These are phyloP conservation scores for Meteorus sp. DNA, from an alignment of 1,140 invertebrate species.

Conservation along the genomic window DNA sequence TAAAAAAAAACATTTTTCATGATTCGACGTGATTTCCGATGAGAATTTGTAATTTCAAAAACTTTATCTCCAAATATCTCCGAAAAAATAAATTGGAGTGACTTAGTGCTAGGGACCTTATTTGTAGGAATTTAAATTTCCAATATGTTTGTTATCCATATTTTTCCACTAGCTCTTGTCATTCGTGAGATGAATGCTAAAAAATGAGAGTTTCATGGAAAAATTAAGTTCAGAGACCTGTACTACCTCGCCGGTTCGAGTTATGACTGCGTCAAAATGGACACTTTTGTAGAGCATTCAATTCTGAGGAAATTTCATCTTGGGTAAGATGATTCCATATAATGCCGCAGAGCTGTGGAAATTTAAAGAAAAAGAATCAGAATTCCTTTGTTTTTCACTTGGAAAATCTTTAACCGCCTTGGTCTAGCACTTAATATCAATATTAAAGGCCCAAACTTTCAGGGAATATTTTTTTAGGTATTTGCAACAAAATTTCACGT, in stretches of 20 bases:
- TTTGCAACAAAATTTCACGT: constrained; percentile 1
- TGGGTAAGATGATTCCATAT: neutral
- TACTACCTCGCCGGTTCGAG: constrained; percentile 12
- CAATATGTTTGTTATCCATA: constrained; percentile 1
- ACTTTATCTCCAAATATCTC: neutral
- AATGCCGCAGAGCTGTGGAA: constrained; percentile 8
- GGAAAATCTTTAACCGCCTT: constrained; percentile 1
- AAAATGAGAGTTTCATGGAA: constrained; percentile 13
- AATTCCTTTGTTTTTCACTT: constrained; percentile 4
- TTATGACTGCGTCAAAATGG: neutral
- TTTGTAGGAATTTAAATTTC: constrained; percentile 6
- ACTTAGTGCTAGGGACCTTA: neutral
- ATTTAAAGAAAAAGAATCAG: constrained; percentile 10
- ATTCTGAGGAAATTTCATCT: constrained; percentile 7
- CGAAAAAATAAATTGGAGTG: neutral
- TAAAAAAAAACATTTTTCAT: neutral
- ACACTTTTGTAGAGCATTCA: constrained; percentile 19
- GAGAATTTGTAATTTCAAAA: neutral
- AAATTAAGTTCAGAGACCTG: constrained; percentile 7
- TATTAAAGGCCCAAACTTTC: constrained; percentile 14
- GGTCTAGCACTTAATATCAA: constrained; percentile 9
- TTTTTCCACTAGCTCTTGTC: neutral
- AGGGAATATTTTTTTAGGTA: constrained; percentile 12
- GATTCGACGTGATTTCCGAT: neutral
- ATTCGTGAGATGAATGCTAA: neutral